Evolutionary conservation across 1,140 invertebrate species (phyloP), one percentile per base, ranked within the genome.

Genomic region (Trichonephila clavata): DNA sequence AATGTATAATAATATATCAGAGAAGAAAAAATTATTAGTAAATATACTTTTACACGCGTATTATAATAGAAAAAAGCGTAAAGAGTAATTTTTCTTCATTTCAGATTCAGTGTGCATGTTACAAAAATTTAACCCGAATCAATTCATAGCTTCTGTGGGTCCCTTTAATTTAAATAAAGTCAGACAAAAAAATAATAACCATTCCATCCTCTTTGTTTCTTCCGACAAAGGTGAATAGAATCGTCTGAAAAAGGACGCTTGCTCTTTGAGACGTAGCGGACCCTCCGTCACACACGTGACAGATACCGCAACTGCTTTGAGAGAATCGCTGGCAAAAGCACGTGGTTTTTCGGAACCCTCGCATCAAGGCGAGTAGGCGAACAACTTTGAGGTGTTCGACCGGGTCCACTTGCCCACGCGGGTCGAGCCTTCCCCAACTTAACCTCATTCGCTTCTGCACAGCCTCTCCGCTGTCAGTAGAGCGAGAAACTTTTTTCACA

Each of bases 301-400:
- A 68, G 63, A 63, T 65, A 43, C 60, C 63, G 87, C 43, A 65
- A 87, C 32, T n/a, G 21, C 59, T 10, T 21, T 5, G 16, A 61
- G 50, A 86, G 32, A 89, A 89, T 60, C 57, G 21, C 16, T 18
- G 43, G 13, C 32, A 90, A 90, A 90, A 90, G 20, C 89, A 90
- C 89, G 89, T 90, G 89, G 59, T 50, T 88, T 88, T 88, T 39
- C 8, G 21, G 14, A 27, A 71, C 1, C 61, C 21, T 57, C n/a
- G 81, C 24, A 80, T 81, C 57, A 27, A 50, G 63, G 27, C 57
- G 89, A 90, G 89, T 90, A 90, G 89, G 89, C 89, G 89, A 90
- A 90, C 89, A 60, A 71, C 89, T 90, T 90, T 71, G 86, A 88
- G 86, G 63, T 88, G 86, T 71, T 88, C 68, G 89, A 90, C 89